Base-by-base conservation (phyloP, 2,888 invertebrate genomes). In the Tetheella fluctuosa region DNA sequence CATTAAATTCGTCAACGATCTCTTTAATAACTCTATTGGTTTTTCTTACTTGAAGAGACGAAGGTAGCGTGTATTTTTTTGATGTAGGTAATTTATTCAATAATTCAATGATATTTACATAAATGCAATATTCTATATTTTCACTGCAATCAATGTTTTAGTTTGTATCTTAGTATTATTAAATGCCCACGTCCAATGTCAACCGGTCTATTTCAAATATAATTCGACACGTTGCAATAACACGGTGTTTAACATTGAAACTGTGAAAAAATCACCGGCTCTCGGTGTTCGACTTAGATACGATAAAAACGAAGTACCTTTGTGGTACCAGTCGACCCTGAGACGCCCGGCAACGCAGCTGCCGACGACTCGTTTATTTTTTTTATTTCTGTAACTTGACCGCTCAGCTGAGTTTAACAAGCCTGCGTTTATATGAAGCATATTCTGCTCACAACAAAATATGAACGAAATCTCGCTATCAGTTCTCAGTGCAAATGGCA, bases 311-410 rank as follows among this genome's bases (percentile, higher is more conserved):
- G 77, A 79, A 79, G 81, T 76, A 73, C 71, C 67, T 72, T 69
- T 62, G 70, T 70, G 61, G 72, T 80, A 91, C 90, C 83, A 81
- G 92, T 88, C 80, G 92, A 89, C 92, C 92, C 90, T 92, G 92
- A 91, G 83, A 69, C 81, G 81, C 73, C 78, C 78, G 79, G 80
- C 82, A 75, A 73, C 81, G 72, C 80, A 84, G 88, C 84, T 82
- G 85, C 86, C 84, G 78, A 80, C 77, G 73, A 81, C 81, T 80
- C 75, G 74, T 74, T 81, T 80, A 71, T 72, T 81, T 85, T 84
- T 78, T 73, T 39, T 39, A 39, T 39, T 70, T 69, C 75, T 67
- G 72, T 73, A 73, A 66, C 68, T 64, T 70, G 75, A 74, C 69
- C 76, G 71, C 57, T 63, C 74, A 74, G 71, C 73, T 79, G 72